Evolutionary conservation across 1,140 invertebrate species (phyloP), one percentile per base, ranked within the genome.

Genomic region (Amyelois transitella): DNA sequence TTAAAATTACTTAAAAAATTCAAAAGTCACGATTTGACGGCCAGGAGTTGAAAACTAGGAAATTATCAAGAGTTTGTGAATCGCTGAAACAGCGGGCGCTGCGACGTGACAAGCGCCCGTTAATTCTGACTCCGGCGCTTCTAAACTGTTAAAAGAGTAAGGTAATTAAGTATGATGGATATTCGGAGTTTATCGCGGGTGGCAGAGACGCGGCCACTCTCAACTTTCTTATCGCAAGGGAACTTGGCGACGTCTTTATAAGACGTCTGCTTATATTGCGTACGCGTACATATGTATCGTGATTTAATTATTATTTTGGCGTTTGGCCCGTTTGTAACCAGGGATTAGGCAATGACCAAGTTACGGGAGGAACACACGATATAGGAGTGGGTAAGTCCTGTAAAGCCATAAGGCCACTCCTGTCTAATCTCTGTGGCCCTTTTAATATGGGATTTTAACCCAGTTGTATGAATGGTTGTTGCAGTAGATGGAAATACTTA

Each of bases 101-200:
- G 52, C 47, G 57, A 62, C 56, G 63, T 67, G 70, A 76, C 74
- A 69, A 70, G 65, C 53, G 48, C 43, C 64, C 68, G 68, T 72
- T 75, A 72, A 75, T 77, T 72, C 62, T 64, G 55, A 57, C 64
- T 65, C 64, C 48, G 55, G 56, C 44, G 63, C 64, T 72, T 69
- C 65, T 68, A 67, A 74, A 72, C 75, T 77, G 72, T 76, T 77
- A 73, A 77, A 79, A 69, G 72, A 69, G 74, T 70, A 57, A 68
- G 66, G 66, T 75, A 78, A 81, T 76, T 80, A 77, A 81, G 69
- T 73, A 78, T 81, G 75, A 81, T 81, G 77, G 74, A 81, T 81
- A 77, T 72, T 75, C 72, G 49, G 69, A 81, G 77, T 77, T 81
- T 78, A 78, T 81, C 75, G 71, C 69, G 66, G 62, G 62, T 62